Percentiles rank a stretch among this genome's conserved stretches.
These are phyloP conservation scores for Apamea monoglypha DNA, from an alignment of 2,888 invertebrate genomes.

Conservation along the genomic window DNA sequence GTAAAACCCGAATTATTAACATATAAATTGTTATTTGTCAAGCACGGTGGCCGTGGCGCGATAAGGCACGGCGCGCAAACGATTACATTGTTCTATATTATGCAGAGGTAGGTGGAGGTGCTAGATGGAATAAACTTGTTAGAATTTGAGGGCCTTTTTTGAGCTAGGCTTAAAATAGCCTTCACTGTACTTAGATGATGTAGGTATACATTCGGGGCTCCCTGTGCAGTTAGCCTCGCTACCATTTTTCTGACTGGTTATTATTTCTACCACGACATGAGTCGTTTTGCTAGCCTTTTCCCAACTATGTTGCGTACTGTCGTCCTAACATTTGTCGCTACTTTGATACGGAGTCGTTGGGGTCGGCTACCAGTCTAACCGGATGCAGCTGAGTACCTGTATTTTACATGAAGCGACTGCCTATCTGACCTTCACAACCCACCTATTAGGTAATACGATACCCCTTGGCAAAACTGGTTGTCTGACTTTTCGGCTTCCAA, in stretches of 20 bases:
- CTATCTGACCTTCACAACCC: neutral
- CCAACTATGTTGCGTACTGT: too few species aligned
- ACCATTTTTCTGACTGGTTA: too few species aligned
- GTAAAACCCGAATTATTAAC: constrained; percentile 76
- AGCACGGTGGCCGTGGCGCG: constrained; percentile 60
- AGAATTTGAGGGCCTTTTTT: constrained; percentile 4
- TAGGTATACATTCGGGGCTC: too few species aligned
- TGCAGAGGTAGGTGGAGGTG: constrained; percentile 43
- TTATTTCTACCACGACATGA: too few species aligned
- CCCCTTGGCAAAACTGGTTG: too few species aligned
- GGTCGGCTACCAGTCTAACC: neutral
- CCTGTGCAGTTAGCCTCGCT: too few species aligned
- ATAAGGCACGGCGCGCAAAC: constrained; percentile 72
- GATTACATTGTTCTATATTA: constrained; percentile 63
- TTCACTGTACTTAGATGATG: neutral
- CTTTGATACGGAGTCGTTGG: neutral
- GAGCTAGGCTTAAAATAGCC: neutral
- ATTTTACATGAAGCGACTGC: neutral
- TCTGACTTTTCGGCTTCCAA: too few species aligned
- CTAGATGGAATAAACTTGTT: constrained; percentile 61
- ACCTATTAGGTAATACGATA: neutral
- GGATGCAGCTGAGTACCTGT: neutral
- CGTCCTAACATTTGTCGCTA: too few species aligned
- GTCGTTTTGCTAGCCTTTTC: too few species aligned
- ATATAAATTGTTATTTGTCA: constrained; percentile 81